Evolutionary conservation across 2,888 invertebrate species (phyloP).

Genomic region (Resseliella maxima): DNA sequence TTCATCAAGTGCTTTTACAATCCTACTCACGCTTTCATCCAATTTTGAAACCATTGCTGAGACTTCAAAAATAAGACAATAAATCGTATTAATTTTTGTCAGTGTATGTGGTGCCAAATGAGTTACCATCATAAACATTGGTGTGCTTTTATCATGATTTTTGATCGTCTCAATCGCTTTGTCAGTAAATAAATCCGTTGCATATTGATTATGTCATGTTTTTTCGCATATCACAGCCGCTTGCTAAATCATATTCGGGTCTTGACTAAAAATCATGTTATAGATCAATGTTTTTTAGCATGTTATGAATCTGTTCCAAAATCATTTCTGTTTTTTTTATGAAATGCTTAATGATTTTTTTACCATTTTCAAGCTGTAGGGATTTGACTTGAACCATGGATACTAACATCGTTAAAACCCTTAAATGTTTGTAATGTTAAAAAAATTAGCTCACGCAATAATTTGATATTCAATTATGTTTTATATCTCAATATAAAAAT

Average conservation of each 20-base stretch:
- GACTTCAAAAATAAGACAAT: no score
- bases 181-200: constrained; percentile 77
- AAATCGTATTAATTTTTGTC: no score
- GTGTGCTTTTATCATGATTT: constrained; percentile 71
- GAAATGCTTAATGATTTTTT: constrained; percentile 18
- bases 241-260: constrained; percentile 56
- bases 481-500: constrained; percentile 58
- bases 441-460: background rate
- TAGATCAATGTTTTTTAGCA: no score
- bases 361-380: constrained; percentile 70
- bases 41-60: constrained; percentile 87
- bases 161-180: constrained; percentile 75
- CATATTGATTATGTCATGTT: constrained; percentile 71
- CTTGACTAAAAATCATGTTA: background rate
- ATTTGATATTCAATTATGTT: background rate
- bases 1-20: constrained; percentile 75
- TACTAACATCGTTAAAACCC: constrained; percentile 94
- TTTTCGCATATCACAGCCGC: constrained; percentile 70
- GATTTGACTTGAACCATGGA: constrained; percentile 88
- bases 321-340: constrained; percentile 56
- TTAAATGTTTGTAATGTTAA: constrained; percentile 64
- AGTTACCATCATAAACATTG: constrained; percentile 82
- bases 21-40: constrained; percentile 85
- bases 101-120: constrained; percentile 85
- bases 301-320: background rate